A percentile compares a stretch with the other conserved stretches of the same genome.
Conservation (phyloP, 1,140 invertebrate genomes). For the Drosophila lacteicornis region DNA sequence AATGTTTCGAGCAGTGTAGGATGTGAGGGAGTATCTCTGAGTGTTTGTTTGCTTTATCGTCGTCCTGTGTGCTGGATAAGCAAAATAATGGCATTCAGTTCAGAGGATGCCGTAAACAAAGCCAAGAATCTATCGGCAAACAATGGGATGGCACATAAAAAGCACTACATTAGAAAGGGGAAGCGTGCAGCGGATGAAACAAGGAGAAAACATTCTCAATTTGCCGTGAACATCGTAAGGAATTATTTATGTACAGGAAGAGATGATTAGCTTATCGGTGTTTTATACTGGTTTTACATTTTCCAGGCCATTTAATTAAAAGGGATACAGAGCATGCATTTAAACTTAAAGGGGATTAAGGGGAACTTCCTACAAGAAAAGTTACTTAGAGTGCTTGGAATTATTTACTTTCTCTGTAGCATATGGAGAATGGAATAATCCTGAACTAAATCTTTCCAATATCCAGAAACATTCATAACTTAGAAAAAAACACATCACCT, state of each 20-base stretch:
- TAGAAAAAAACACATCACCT: not conserved
- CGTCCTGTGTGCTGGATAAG: conserved; percentile 35
- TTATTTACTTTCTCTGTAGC: not conserved
- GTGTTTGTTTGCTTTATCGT: conserved; percentile 25
- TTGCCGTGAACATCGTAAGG: not conserved
- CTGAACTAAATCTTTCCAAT: not conserved
- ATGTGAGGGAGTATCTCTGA: conserved; percentile 21
- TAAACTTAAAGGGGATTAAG: too few relatives aligned
- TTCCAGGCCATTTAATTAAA: not conserved
- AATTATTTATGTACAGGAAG: conserved; percentile 17
- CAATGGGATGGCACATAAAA: conserved; percentile 38
- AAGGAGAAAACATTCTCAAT: conserved; percentile 2
- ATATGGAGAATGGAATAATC: too few relatives aligned
- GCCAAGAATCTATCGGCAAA: conserved; percentile 42
- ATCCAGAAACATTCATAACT: too few relatives aligned
- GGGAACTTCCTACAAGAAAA: not conserved
- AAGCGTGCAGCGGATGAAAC: not conserved
- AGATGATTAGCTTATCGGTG: conserved; percentile 7
- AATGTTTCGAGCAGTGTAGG: conserved; percentile 42
- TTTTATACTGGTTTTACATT: conserved; percentile 1
- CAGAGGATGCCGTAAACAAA: conserved; percentile 57
- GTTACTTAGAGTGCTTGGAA: not conserved
- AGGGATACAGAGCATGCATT: not conserved
- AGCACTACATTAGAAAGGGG: conserved; percentile 1
- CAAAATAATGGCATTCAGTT: conserved; percentile 65